Evolutionary conservation across 2,797 vertebrate genomes (phyloP), one percentile per base, ranked within the genome.

Genomic region (Aythya fuligula): DNA sequence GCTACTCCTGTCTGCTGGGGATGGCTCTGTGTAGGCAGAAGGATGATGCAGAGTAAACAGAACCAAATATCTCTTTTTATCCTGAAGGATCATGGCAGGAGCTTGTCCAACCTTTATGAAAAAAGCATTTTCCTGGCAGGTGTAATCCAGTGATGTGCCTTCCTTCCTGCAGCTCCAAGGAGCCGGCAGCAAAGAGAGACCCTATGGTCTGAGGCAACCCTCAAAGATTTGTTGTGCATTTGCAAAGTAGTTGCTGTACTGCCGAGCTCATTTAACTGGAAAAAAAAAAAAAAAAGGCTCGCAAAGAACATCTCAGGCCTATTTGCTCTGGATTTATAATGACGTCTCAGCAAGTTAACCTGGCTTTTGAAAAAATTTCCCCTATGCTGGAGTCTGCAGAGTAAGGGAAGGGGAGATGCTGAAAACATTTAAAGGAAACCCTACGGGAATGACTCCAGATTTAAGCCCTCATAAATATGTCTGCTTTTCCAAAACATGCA

Each of bases 251-350:
- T 54, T 32, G 38, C 64, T 67, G 47, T 47, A 54, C 38, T 67
- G 53, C n/a, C 0, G 3, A 70, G 24, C 54, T 34, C 41, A 17
- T 80, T 94, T 54, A 60, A 28, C 27, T 60, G 74, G 64, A 38
- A 22, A 49, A 87, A 76, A 54, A 49, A 87, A 54, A 47, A 47
- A 47, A 49, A 87, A 85, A 49, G n/a, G 12, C 65, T 74, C 2
- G 0, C 43, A 39, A 89, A 89, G 43, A 89, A 51, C 70, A 60
- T 58, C 51, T 45, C 73, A 56, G 43, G 7, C 65, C 65, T 64
- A 17, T 84, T 91, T 91, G 56, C 53, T 76, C 79, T 87, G 69
- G 78, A 89, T 95, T 95, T 87, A 89, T 80, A 64, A 67, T 11
- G 85, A 69, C 4, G 0, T 76, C 85, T 76, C 82, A 73, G 69